Conservation (phyloP, 2,113 vertebrate genomes). For the Pterocles gutturalis region DNA sequence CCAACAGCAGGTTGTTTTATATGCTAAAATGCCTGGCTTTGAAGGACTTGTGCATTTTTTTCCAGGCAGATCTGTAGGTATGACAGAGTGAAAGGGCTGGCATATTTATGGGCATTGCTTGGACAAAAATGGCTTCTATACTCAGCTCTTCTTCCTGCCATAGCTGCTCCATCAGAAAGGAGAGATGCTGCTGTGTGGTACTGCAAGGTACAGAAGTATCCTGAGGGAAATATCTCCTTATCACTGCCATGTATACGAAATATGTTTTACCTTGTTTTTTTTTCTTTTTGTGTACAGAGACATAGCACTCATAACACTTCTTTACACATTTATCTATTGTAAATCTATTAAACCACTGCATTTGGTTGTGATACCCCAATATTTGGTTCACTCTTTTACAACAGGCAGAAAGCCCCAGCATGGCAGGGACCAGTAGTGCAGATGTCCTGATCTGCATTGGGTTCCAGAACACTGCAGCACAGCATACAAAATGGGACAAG, state of each 20-base stretch:
- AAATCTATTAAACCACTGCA: neutral
- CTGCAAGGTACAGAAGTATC: neutral
- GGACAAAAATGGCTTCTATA: neutral
- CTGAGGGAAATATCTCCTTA: neutral
- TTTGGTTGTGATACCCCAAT: neutral
- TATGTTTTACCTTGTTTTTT: fast-evolving
- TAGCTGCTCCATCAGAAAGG: neutral
- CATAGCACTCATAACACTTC: neutral
- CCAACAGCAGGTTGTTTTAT: neutral
- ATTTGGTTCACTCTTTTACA: neutral
- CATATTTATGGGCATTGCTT: neutral
- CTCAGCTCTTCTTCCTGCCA: neutral
- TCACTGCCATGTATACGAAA: neutral
- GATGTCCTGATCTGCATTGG: fast-evolving
- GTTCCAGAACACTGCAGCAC: neutral
- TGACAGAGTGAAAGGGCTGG: neutral
- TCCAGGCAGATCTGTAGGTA: neutral
- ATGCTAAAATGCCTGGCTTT: neutral
- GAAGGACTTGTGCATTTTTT: neutral
- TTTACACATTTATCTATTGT: neutral
- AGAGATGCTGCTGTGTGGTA: neutral
- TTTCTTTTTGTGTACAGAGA: no score
- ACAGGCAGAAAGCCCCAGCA: neutral
- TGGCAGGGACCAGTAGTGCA: neutral
- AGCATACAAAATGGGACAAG: neutral